These are phyloP conservation scores for Anorthoa munda DNA, from an alignment of 2,888 invertebrate genomes.

Conservation along the genomic window DNA sequence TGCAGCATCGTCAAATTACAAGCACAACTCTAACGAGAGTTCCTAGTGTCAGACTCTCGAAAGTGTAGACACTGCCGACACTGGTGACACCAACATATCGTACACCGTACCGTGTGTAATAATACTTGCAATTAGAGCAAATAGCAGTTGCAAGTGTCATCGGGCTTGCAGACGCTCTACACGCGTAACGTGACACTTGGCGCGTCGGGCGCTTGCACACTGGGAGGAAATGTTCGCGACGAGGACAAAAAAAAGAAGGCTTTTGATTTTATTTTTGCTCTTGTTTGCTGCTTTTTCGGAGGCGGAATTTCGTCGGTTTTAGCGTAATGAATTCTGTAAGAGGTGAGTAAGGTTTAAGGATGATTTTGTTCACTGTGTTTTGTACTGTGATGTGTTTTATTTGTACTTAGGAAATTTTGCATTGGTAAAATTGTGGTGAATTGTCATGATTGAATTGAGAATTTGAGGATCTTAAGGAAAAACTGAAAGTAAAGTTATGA, in stretches of 20 bases:
- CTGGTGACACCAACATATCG: conserved; percentile 52
- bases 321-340: neutral
- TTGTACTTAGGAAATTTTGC: neutral
- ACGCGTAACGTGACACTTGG: conserved; percentile 73
- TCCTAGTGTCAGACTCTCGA: conserved; percentile 37
- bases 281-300: neutral
- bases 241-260: conserved; percentile 30
- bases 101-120: conserved; percentile 65
- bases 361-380: neutral
- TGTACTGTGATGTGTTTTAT: too few relatives aligned
- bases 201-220: conserved; percentile 66
- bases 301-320: neutral
- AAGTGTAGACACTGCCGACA: conserved; percentile 55
- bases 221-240: conserved; percentile 31
- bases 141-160: conserved; percentile 77
- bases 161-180: conserved; percentile 69
- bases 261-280: neutral
- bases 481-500: neutral
- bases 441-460: too few relatives aligned
- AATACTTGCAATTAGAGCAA: conserved; percentile 80
- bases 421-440: too few relatives aligned
- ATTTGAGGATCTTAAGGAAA: too few relatives aligned
- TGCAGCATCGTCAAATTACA: conserved; percentile 11
- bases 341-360: neutral
- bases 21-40: conserved; percentile 38